Evolutionary conservation across 2,113 vertebrate species (phyloP), one percentile per base, ranked within the genome.

Genomic region (Prietella phreatophila): DNA sequence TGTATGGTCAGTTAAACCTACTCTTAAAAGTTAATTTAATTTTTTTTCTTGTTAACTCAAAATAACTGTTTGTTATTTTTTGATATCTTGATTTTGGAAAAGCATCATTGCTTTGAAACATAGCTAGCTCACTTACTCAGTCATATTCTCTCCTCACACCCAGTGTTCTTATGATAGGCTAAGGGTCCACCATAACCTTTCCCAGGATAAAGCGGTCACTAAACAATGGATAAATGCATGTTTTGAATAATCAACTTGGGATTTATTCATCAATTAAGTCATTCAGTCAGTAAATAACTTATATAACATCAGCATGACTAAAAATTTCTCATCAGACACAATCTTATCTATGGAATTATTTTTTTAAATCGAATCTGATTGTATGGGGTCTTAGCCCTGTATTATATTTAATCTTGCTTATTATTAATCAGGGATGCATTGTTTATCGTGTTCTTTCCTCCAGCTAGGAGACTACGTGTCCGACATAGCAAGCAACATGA

Each of bases 401-500:
- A 58, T 61, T 79, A 80, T 30, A 30, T 19, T 5, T 14, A 61
- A 82, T 81, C 11, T 53, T 36, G n/a, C 47, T 80, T 22, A 69
- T 61, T 50, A 63, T 47, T 82, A 86, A 63, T 65, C n/a, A 47
- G 78, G 19, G 33, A 69, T 42, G 36, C 42, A 71, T 50, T 67
- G 61, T 76, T 60, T 83, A 76, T 33, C 56, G 14, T 67, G 22
- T 76, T 33, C 42, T 83, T 84, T 61, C 87, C 4, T 84, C 0
- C 94, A 98, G 97, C 89, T 97, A 86, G 95, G 94, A 13, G 96
- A 95, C 92, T 94, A 95, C 76, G 94, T 98, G 47, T 93, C 95
- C 30, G 96, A 97, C 92, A 96, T 97, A 83, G 96, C 96, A 89
- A 98, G 97, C 88, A 97, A 97, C 91, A 95, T 97, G 92, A 98